A percentile compares a stretch with the other conserved stretches of the same genome.
These are phyloP conservation scores for Gymnobelideus leadbeateri DNA, from an alignment of 2,113 vertebrate species.

Conservation along the genomic window DNA sequence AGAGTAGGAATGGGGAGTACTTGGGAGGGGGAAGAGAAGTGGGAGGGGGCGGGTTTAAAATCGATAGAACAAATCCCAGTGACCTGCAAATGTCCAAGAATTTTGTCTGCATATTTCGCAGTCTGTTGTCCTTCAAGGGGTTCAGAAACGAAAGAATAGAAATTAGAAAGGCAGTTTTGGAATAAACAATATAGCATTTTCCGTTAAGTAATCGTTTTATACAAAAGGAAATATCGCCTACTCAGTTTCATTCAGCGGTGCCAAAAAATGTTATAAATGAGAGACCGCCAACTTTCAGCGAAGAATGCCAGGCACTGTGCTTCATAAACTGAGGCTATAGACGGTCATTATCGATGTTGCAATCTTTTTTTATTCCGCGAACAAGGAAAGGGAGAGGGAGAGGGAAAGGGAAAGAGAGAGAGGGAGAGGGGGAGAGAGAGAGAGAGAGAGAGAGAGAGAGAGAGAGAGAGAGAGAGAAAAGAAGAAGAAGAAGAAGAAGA, in stretches of 20 bases:
- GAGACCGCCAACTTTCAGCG: constrained; percentile 85
- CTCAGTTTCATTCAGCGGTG: constrained; percentile 87
- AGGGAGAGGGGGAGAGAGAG: background rate
- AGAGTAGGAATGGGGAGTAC: constrained; percentile 29
- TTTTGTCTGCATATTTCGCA: constrained; percentile 84
- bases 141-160: constrained; percentile 78
- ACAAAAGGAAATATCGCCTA: constrained; percentile 88
- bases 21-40: background rate
- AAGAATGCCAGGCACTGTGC: constrained; percentile 85
- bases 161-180: constrained; percentile 83
- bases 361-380: constrained; percentile 81
- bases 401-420: background rate
- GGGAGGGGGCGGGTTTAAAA: constrained; percentile 60
- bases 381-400: background rate
- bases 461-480: background rate
- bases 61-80: constrained; percentile 76
- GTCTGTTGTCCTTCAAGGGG: constrained; percentile 83
- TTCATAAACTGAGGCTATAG: constrained; percentile 85
- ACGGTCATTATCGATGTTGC: constrained; percentile 88
- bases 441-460: background rate
- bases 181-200: constrained; percentile 84
- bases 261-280: constrained; percentile 88
- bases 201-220: constrained; percentile 85
- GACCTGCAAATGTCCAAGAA: constrained; percentile 85
- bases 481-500: too few relatives aligned